Evolutionary conservation across 2,113 vertebrate species (phyloP).

Genomic region (Solea senegalensis): DNA sequence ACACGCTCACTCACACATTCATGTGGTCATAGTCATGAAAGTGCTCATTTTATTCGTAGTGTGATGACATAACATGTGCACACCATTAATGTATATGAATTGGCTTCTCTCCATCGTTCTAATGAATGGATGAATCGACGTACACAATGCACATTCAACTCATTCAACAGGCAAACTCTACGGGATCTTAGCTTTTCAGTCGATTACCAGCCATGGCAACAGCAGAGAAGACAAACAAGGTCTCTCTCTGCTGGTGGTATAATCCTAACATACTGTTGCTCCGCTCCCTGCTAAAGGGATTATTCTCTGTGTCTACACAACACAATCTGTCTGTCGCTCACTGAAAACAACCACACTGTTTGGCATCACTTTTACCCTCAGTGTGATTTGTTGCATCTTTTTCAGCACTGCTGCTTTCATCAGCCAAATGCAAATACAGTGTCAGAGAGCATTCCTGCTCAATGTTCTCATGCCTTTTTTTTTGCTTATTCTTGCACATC

Average conservation of each 20-base stretch:
- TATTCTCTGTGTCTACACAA: slow-evolving; percentile 57
- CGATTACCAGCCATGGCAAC: slow-evolving; percentile 54
- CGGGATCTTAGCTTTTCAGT: slow-evolving; percentile 1
- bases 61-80: no score
- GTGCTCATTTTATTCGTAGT: no score
- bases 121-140: not conserved
- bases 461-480: not conserved
- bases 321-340: slow-evolving; percentile 60
- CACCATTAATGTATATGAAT: not conserved
- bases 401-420: slow-evolving; percentile 26
- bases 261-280: slow-evolving; percentile 58
- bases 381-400: slow-evolving; percentile 10
- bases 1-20: no score
- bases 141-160: not conserved
- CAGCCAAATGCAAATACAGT: slow-evolving; percentile 35
- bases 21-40: no score
- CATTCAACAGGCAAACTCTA: not conserved
- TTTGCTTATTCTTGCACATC: slow-evolving; percentile 42
- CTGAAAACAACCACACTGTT: slow-evolving; percentile 10
- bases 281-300: slow-evolving; percentile 57
- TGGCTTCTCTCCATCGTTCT: not conserved
- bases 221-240: slow-evolving; percentile 21
- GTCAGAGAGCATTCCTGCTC: slow-evolving; percentile 19
- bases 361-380: not conserved
- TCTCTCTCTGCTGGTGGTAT: slow-evolving; percentile 56